Percentiles rank a stretch among this genome's conserved stretches.
These are phyloP conservation scores for Zoroaster sp. DNA, from an alignment of 53 echinoderm and acorn worm species.

Conservation along the genomic window DNA sequence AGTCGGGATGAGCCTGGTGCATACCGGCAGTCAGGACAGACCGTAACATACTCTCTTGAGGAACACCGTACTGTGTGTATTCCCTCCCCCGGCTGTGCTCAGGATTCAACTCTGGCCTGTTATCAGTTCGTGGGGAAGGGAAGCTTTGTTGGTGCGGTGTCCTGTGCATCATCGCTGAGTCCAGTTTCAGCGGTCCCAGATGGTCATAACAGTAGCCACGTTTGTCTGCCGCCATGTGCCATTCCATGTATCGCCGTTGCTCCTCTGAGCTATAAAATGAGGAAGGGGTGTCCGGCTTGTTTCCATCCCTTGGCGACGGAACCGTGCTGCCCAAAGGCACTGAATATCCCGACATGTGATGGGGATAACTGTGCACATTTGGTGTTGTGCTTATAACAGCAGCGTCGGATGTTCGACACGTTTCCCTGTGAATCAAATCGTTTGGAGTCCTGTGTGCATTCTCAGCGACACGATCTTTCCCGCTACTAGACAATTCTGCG, in stretches of 20 bases:
- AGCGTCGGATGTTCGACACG: slow-evolving; percentile 49
- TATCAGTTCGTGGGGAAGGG: slow-evolving; percentile 47
- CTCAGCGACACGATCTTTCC: slow-evolving; percentile 18
- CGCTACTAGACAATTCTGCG: background rate
- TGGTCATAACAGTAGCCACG: slow-evolving; percentile 57
- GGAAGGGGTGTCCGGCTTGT: slow-evolving; percentile 32
- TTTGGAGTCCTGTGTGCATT: slow-evolving; percentile 35
- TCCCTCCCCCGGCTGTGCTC: slow-evolving; percentile 42
- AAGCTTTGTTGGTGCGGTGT: slow-evolving; percentile 49
- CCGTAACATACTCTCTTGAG: slow-evolving; percentile 63
- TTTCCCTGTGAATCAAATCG: slow-evolving; percentile 43
- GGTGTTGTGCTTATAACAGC: slow-evolving; percentile 56
- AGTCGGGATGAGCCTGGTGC: slow-evolving; percentile 5
- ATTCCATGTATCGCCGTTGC: slow-evolving; percentile 78
- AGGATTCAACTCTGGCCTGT: slow-evolving; percentile 6
- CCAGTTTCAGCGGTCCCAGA: slow-evolving; percentile 27
- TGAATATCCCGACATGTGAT: slow-evolving; percentile 47
- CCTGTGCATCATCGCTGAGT: slow-evolving; percentile 33
- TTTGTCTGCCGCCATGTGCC: slow-evolving; percentile 71
- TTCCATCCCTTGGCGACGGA: slow-evolving; percentile 52
- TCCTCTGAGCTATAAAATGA: slow-evolving; percentile 57
- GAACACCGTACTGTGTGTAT: slow-evolving; percentile 44
- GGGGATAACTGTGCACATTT: slow-evolving; percentile 50
- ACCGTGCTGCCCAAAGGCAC: slow-evolving; percentile 10
- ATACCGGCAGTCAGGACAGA: slow-evolving; percentile 57